Conservation (phyloP, 1,140 invertebrate species). For the Caenorhabditis brenneri region DNA sequence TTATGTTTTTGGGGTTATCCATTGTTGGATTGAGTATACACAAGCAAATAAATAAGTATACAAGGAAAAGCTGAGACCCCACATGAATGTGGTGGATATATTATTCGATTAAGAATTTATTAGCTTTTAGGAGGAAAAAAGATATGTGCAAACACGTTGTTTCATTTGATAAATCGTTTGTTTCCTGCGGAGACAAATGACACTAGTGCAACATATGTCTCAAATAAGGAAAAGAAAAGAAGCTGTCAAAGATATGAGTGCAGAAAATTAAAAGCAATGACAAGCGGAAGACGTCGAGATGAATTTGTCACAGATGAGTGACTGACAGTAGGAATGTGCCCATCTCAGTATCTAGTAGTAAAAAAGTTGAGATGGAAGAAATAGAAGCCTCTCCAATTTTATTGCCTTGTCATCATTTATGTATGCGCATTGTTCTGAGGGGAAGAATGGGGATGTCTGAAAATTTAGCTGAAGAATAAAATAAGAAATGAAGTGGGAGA, state of each 20-base stretch:
- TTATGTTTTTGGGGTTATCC: background rate
- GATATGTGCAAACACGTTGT: slow-evolving; percentile 6
- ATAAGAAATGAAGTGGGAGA: background rate
- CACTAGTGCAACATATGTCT: background rate
- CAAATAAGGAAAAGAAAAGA: background rate
- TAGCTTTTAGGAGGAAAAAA: background rate
- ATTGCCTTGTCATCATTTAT: slow-evolving; percentile 42
- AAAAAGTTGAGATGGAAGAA: slow-evolving; percentile 22
- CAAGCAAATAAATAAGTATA: slow-evolving; percentile 13
- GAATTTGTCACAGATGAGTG: slow-evolving; percentile 33
- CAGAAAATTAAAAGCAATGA: background rate
- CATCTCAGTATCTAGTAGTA: background rate
- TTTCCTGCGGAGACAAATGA: background rate
- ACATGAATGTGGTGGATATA: background rate
- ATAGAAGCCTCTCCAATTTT: slow-evolving; percentile 37
- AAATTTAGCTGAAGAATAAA: background rate
- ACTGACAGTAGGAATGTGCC: slow-evolving; percentile 12
- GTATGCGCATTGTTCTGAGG: background rate
- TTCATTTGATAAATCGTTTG: background rate
- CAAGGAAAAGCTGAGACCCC: background rate
- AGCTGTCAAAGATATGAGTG: slow-evolving; percentile 7
- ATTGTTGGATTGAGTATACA: too few relatives aligned
- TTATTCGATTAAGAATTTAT: slow-evolving; percentile 43
- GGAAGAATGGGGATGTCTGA: background rate
- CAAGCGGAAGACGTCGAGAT: slow-evolving; percentile 1